These are phyloP conservation scores for Pyrocephalus nanus DNA, from an alignment of 2,797 vertebrate species.

Conservation along the genomic window DNA sequence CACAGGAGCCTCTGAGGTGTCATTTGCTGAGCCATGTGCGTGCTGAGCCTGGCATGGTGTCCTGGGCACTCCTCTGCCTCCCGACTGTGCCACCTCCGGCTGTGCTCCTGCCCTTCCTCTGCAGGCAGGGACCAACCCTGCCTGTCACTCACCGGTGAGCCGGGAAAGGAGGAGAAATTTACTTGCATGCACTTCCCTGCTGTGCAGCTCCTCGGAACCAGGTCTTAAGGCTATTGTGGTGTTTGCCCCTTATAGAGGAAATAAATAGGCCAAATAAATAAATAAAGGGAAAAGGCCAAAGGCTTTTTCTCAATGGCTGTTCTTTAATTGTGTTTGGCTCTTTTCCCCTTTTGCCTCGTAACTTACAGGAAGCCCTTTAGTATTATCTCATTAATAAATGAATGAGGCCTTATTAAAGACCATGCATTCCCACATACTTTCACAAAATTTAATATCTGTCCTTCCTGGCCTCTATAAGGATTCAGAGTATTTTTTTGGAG, in stretches of 20 bases:
- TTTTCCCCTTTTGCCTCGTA: background rate
- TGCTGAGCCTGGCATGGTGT: background rate
- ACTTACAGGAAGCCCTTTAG: background rate
- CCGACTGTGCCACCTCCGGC: rapidly evolving
- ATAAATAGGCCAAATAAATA: conserved; percentile 32
- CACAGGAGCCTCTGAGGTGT: background rate
- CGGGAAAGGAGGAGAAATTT: background rate
- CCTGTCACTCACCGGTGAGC: rapidly evolving
- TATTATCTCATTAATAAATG: conserved; percentile 4
- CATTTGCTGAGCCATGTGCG: rapidly evolving
- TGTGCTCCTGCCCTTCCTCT: background rate
- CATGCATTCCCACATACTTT: background rate
- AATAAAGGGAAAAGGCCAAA: background rate
- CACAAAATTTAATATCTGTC: background rate
- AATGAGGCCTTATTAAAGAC: background rate
- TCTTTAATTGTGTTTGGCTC: background rate
- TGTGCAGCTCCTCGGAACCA: background rate
- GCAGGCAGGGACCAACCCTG: background rate
- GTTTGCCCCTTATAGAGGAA: background rate
- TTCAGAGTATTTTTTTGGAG: background rate
- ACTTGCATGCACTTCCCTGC: background rate
- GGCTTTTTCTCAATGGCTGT: background rate
- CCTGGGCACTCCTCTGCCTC: background rate
- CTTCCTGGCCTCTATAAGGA: background rate
- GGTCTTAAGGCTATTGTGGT: background rate